Base-by-base conservation (phyloP, 2,797 vertebrate species). In the Ispidina picta region DNA sequence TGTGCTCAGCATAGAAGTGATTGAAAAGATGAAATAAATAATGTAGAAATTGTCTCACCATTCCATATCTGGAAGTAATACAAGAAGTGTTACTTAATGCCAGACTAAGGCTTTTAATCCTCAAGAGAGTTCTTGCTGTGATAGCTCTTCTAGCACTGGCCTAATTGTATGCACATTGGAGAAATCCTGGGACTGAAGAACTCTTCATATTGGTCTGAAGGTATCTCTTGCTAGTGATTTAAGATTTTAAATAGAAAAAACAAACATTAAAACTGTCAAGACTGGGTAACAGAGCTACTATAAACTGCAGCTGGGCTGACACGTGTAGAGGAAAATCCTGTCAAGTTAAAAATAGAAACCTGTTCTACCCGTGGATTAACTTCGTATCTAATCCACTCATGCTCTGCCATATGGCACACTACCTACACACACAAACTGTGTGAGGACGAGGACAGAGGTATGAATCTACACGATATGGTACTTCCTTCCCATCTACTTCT, bases 281-380 rank as follows among this genome's bases (percentile, higher is more conserved):
- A 56, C 41, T 62, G 48, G n/a, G 56, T 48, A 80, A 37, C 21
- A 88, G 63, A 84, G 51, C 35, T 72, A 37, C 41, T 37, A 62
- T 37, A 85, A 76, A 33, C 68, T 93, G 31, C 48, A 60, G 13
- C 59, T 76, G 56, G 49, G n/a, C 44, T 93, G 79, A 70, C 39
- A 37, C 3, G 13, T 0, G 0, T 44, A 82, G 51, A 86, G 44
- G 70, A 88, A 94, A 93, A 93, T 88, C 75, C 80, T 48, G 33
- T 13, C 48, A 28, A 52, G 75, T 86, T 95, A 91, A 96, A 95
- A 94, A 95, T 94, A 96, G 94, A 86, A 90, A 83, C 82, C 70
- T 81, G 71, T 88, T 92, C 91, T 76, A 74, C 70, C 15, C 13
- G 0, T 82, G 73, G 96, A 95, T 97, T 97, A 96, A 86, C 71